Base-by-base conservation (phyloP, 2,113 vertebrate species). In the Engystomops pustulosus region DNA sequence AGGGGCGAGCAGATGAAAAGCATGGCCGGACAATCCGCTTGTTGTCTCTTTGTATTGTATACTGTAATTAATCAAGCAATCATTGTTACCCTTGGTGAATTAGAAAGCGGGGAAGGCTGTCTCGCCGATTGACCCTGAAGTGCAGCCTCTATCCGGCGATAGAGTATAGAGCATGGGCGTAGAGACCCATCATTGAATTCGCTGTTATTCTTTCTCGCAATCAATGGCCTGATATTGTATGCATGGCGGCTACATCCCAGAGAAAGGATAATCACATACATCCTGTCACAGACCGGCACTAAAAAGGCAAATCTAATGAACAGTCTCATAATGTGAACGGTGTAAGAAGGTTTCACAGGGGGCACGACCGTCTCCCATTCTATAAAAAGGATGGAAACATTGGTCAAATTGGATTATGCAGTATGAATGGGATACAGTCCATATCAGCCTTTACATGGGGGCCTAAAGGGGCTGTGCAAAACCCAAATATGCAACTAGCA, bases 1-100 rank as follows among this genome's bases (percentile, higher is more conserved):
- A 60, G 75, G 71, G 30, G 23, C 12, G 71, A 23, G 75, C 75
- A 78, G 27, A 36, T 55, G 51, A 25, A 78, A 25, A 41, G 34
- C 53, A 15, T 12, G 14, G 20, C 18, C 18, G 53, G 60, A 78
- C 51, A 78, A 78, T 78, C 4, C 25, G 23, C 12, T 30, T 49
- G 70, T 49, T 49, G 70, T 74, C 41, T 49, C 34, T 60, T 78
- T 74, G 62, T 11, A 51, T 78, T 78, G 51, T 78, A 60, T 60
- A 41, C 75, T 38, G 34, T 60, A 41, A 60, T 78, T 78, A 78
- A 78, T 78, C 51, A 77, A 38, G 25, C 8, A 77, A 55, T 74
- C 70, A 74, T 77, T 60, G 75, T 38, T 60, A 78, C 25, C 51
- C 32, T 41, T 27, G 75, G 51, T 38, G 74, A 23, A 58, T 55